Base-by-base conservation (phyloP, 1,140 invertebrate species). In the Hesperophylax magnus region DNA sequence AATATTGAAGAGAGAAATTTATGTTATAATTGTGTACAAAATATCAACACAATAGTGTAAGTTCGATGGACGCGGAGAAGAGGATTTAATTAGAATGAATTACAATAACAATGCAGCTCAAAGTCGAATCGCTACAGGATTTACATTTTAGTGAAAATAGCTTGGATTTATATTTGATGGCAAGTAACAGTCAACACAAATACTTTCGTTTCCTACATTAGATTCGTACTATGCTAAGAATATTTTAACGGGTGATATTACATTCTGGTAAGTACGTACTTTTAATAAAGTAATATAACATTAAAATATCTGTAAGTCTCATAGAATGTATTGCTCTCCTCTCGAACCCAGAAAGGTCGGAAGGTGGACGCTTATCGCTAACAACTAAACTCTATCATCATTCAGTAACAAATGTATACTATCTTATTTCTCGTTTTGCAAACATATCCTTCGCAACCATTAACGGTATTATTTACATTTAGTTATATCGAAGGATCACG, bases 221-320 rank as follows among this genome's bases (percentile, higher is more conserved):
- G 27, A 34, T 34, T n/a, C 27, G 18, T n/a, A 65, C 15, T 65
- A 65, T n/a, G 18, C 20, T 58, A 65, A 22, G 18, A 24, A 22
- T 24, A 17, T 22, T 24, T 34, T 27, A 34, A 67, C 34, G 17
- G 34, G 22, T 31, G 17, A 7, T 67, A 34, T 39, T 67, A 34
- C 27, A 17, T 27, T 67, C n/a, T 67, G n/a, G 27, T 22, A 67
- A 31, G 24, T 67, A 31, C 20, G n/a, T 58, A 58, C 56, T 20
- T 58, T 18, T 58, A 67, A 67, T n/a, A 34, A 67, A 61, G 7
- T 39, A 17, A 17, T 72, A 14, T 53, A 54, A 20, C 20, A 53
- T 72, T 39, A 39, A 39, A 39, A 69, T 20, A 69, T 69, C 65
- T 52, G 69, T 72, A 53, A 72, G 69, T 72, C 69, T 72, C 69